Conservation (phyloP, 2,888 invertebrate genomes). For the Anthrax anthrax region DNA sequence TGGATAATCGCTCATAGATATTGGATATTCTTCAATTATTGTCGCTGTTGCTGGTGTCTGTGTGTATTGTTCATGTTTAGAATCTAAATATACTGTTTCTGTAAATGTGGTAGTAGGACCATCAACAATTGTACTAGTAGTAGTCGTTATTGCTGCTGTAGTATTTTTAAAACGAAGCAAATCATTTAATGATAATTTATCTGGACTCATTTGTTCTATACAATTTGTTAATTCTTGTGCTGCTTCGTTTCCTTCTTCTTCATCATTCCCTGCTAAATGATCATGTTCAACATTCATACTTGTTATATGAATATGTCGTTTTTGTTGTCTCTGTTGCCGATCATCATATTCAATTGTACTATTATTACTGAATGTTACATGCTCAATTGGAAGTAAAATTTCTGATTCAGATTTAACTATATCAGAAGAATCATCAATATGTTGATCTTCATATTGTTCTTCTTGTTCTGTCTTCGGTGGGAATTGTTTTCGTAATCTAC, state of each 20-base stretch:
- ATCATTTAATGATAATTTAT: slow-evolving; percentile 30
- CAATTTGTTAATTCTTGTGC: slow-evolving; percentile 23
- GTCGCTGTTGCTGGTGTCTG: slow-evolving; percentile 17
- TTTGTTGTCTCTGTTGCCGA: background rate
- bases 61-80: slow-evolving; percentile 13
- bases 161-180: slow-evolving; percentile 25
- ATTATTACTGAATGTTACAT: background rate
- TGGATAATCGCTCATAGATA: too few relatives aligned
- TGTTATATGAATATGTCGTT: background rate
- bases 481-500: slow-evolving; percentile 30
- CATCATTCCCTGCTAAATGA: background rate
- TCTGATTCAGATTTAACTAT: slow-evolving; percentile 26
- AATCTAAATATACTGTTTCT: slow-evolving; percentile 6
- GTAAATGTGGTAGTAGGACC: slow-evolving; percentile 13
- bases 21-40: slow-evolving; percentile 12
- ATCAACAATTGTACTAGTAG: background rate
- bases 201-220: slow-evolving; percentile 24
- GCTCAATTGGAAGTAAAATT: slow-evolving; percentile 8
- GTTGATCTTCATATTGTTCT: background rate
- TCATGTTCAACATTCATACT: too few relatives aligned
- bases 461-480: background rate
- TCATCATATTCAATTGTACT: background rate
- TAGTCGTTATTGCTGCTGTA: slow-evolving; percentile 11
- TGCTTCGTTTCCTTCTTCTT: background rate
- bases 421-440: too few relatives aligned